A percentile compares a stretch with the other conserved stretches of the same genome.
Evolutionary conservation across 2,113 vertebrate species (phyloP).

Genomic region (Cyanoliseus patagonus): DNA sequence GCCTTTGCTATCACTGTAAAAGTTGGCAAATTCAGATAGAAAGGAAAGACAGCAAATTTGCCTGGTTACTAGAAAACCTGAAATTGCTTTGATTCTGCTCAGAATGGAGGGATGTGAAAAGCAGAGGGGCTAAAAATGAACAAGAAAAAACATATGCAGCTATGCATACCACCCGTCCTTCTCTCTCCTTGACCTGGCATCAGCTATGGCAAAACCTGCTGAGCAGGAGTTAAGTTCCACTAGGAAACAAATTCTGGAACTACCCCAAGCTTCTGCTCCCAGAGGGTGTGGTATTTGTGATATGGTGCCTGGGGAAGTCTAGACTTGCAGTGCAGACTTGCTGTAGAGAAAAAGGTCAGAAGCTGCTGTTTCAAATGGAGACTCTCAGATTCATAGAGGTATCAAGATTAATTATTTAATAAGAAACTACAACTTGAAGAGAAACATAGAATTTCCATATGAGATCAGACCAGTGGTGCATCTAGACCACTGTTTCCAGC

Average conservation of each 20-base stretch:
- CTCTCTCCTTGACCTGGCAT: not conserved
- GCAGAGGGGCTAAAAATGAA: not conserved
- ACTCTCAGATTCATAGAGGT: not conserved
- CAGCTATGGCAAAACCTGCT: slow-evolving; percentile 23
- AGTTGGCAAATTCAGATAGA: not conserved
- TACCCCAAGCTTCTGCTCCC: not conserved
- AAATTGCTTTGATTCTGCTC: not conserved
- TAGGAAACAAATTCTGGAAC: not conserved
- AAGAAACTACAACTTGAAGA: not conserved
- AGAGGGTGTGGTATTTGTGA: not conserved
- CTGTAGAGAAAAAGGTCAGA: not conserved
- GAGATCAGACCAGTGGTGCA: not conserved
- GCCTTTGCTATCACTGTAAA: not conserved
- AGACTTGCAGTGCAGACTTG: not conserved
- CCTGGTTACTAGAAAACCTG: not conserved
- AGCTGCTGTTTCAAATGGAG: not conserved
- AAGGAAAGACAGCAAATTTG: not conserved
- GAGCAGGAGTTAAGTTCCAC: not conserved
- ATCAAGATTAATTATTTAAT: not conserved
- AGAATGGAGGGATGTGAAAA: not conserved
- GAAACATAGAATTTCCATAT: not conserved
- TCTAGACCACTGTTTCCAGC: not conserved
- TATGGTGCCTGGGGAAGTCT: not conserved
- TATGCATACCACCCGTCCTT: not conserved
- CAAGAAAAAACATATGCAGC: not conserved